Evolutionary conservation across 2,113 vertebrate species (phyloP), one percentile per base, ranked within the genome.

Genomic region (Vireo altiloquus): DNA sequence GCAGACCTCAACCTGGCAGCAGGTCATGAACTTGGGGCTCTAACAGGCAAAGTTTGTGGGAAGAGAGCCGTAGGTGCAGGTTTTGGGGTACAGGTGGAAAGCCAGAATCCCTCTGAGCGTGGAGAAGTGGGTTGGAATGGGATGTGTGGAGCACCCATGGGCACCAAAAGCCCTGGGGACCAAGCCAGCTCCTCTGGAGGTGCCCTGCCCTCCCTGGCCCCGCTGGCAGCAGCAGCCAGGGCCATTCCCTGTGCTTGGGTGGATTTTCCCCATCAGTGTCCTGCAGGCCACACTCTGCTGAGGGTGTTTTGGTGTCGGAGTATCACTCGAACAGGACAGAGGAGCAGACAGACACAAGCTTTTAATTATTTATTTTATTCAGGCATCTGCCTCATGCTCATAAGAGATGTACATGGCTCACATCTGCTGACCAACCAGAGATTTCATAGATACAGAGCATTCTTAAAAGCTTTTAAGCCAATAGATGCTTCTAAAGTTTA

Each of bases 131-230:
- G 10, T 2, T 54, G 42, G 42, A 27, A 83, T 0, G 8, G 54
- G 61, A 19, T 33, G 37, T 8, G 9, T 57, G 66, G 35, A 68
- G 1, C 33, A 56, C 27, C 50, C 9, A 2, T 0, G 23, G 44
- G 23, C 27, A 19, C 2, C 49, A 42, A 69, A 37, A 1, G 8
- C 30, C 31, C 40, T 33, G 13, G 0, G 4, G 19, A 31, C 17
- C 19, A 10, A 1, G 0, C 6, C 0, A 0, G 33, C 46, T 59
- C n/a, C n/a, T 7, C 9, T 2, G 1, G 56, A 59, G 22, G 22
- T 59, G 57, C 57, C 33, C 50, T 22, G 20, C 44, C 44, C 46
- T 47, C 46, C 20, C 46, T 47, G 44, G 3, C 19, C 31, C 10
- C 5, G 3, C 24, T 30, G 64, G 39, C 33, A 16, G 7, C 52